Base-by-base conservation (phyloP, 2,888 invertebrate species). In the Eilema sororculum region DNA sequence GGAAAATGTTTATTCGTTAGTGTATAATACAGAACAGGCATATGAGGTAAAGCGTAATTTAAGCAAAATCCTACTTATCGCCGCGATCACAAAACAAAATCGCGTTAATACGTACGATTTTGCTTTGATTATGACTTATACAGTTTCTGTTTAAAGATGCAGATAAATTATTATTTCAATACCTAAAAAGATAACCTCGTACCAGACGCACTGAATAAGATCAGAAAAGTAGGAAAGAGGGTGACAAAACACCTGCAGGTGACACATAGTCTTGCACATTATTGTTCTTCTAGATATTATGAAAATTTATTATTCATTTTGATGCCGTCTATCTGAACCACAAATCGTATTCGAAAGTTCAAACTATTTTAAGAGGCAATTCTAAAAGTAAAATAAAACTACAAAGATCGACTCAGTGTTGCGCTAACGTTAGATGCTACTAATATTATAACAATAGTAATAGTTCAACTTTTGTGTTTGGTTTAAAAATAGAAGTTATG, bases 321-420 rank as follows among this genome's bases (percentile, higher is more conserved):
- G 8, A 62, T 9, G 22, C 5, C 16, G 37, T 37, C 24, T 37
- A 1, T 20, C 9, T 24, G 16, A 20, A 20, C 24, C 8, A 8
- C 24, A 9, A 16, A 37, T 24, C 33, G 16, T 24, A 24, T 62
- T 41, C 24, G 24, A 62, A 41, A 57, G 65, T 65, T 65, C 65
- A 56, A n/a, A 6, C 30, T 65, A 65, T 65, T 65, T 65, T 65
- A 16, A 16, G 56, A 57, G 16, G 8, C 6, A n/a, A 46, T 41
- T 16, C 20, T 62, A 30, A 22, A 65, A 56, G 28, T 20, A 9
- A 30, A 56, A 65, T 9, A 65, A 33, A 65, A 65, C 30, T 56
- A 56, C 65, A 56, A 65, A 65, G 52, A 30, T 30, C n/a, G 28
- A 28, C 28, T 4, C 30, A 56, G 56, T 33, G 30, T 22, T 65